A percentile compares a stretch with the other conserved stretches of the same genome.
phyloP scores from a whole-genome alignment of 2,888 invertebrate genomes.

The Pyrgus malvae region DNA sequence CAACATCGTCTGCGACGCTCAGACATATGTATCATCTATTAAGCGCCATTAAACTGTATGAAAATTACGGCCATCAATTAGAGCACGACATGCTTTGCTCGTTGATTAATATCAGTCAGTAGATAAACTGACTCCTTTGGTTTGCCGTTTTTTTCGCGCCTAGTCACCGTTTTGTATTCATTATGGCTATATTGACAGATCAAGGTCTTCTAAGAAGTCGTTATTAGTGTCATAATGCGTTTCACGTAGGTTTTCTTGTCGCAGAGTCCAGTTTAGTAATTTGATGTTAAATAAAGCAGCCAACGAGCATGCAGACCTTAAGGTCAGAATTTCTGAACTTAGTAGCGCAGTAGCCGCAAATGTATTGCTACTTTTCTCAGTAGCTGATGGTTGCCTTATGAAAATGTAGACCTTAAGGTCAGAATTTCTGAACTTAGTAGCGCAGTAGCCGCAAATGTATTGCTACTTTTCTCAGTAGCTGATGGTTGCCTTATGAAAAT shows the following conservation, averaged over 20 bases:
- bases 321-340: no score
- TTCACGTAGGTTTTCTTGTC: conserved; percentile 2
- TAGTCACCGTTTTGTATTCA: conserved; percentile 24
- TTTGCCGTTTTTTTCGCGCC: conserved; percentile 30
- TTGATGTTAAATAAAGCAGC: no score
- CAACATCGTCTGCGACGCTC: conserved; percentile 31
- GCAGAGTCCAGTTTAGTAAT: not conserved
- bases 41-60: conserved; percentile 42
- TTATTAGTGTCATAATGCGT: not conserved
- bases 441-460: no score
- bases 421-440: no score
- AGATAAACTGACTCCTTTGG: conserved; percentile 47
- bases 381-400: no score
- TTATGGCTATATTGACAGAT: conserved; percentile 15
- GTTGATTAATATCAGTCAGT: conserved; percentile 50
- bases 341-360: no score
- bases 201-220: conserved; percentile 8
- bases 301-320: no score
- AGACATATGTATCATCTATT: conserved; percentile 40
- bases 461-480: no score
- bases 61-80: conserved; percentile 38
- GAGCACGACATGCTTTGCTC: conserved; percentile 39
- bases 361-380: no score
- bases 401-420: no score
- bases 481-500: no score